These are phyloP conservation scores for Incurvaria masculella DNA, from an alignment of 2,888 invertebrate genomes.

Conservation along the genomic window DNA sequence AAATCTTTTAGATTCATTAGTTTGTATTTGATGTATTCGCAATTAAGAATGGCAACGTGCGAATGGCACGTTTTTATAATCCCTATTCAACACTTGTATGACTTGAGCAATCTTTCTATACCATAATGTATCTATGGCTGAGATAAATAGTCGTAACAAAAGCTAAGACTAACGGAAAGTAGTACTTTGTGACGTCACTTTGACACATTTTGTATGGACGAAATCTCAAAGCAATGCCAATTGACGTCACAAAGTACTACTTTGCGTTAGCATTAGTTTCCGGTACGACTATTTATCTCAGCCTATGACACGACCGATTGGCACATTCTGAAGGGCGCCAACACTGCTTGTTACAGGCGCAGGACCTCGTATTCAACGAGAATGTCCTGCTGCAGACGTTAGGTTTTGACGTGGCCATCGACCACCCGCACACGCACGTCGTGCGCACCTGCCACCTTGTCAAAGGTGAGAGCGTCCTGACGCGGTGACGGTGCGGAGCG, in stretches of 20 bases:
- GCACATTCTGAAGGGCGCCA: background rate
- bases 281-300: too few species aligned
- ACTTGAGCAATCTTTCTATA: background rate
- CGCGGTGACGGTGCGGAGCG: background rate
- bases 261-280: too few species aligned
- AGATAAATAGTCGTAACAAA: too few species aligned
- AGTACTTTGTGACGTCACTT: too few species aligned
- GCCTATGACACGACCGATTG: too few species aligned
- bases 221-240: too few species aligned
- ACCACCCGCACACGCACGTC: constrained; percentile 97
- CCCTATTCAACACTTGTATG: too few species aligned
- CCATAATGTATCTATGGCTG: too few species aligned
- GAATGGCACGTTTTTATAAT: background rate
- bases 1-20: background rate
- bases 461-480: constrained; percentile 65
- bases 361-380: constrained; percentile 95
- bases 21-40: background rate
- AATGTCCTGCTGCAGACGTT: constrained; percentile 95
- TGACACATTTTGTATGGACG: too few species aligned
- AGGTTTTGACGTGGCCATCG: constrained; percentile 97
- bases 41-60: background rate
- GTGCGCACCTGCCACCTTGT: constrained; percentile 95
- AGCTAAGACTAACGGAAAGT: too few species aligned
- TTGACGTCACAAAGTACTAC: too few species aligned
- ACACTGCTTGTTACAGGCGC: constrained; percentile 64